phyloP scores from a whole-genome alignment of 2,113 vertebrate species.

The Rhinopomastus cyanomelas region DNA sequence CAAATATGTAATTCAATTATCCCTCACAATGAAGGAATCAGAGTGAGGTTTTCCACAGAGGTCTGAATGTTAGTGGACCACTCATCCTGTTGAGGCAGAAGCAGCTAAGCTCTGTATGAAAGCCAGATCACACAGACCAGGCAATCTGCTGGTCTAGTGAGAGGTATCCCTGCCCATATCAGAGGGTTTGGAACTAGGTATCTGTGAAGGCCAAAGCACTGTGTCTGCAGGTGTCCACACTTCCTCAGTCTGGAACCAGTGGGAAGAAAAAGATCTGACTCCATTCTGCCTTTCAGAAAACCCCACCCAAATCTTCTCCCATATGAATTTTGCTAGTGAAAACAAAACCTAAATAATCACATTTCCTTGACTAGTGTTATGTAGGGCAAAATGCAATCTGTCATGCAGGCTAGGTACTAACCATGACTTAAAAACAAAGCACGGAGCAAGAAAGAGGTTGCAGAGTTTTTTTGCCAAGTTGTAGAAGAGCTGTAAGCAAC shows the following conservation, averaged over 20 bases:
- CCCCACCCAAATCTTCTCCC: not conserved
- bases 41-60: not conserved
- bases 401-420: not conserved
- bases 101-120: not conserved
- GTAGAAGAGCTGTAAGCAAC: not conserved
- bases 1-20: not conserved
- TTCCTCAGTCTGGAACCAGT: not conserved
- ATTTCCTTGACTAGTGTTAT: not conserved
- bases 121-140: not conserved
- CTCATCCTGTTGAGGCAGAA: not conserved
- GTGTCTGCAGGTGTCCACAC: not conserved
- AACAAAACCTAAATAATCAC: not conserved
- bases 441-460: not conserved
- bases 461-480: not conserved
- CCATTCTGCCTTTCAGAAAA: not conserved
- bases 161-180: too few species aligned
- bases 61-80: not conserved
- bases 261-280: not conserved
- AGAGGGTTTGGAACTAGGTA: too few species aligned
- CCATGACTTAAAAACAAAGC: not conserved
- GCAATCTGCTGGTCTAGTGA: too few species aligned
- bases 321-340: not conserved
- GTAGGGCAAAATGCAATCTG: not conserved
- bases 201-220: not conserved
- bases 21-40: rapidly evolving